Evolutionary conservation across 2,888 invertebrate species (phyloP), one percentile per base, ranked within the genome.

Genomic region (Drosophila heteroneura): DNA sequence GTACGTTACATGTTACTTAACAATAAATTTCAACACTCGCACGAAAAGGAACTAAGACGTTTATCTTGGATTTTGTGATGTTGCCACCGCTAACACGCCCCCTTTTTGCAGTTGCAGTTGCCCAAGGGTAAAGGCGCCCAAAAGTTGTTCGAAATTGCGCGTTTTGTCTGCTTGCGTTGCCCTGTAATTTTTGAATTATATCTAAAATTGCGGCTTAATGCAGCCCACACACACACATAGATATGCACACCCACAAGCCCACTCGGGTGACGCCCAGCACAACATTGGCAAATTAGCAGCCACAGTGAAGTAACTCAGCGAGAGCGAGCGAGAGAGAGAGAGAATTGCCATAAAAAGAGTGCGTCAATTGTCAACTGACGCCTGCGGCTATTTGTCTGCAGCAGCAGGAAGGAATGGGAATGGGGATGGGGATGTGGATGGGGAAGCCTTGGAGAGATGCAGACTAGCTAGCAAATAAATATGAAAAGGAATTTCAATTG

Each of bases 181-280:
- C 80, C 88, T 92, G 85, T 92, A 92, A 92, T 92, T 92, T 91
- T 88, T 84, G 85, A 84, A 89, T 92, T 91, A 92, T 80, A 80
- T 66, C 63, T 76, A 85, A 90, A 86, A 89, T 81, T 79, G 83
- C 76, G 65, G 70, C 76, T 71, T 66, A 82, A 76, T 32, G 70
- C 63, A 66, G 58, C 65, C 26, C 41, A 37, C 53, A 72, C 49
- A 54, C 57, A 60, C 68, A 62, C 59, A 66, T 67, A 61, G 57
- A 75, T 1, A 47, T 4, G 16, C 22, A 7, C 22, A 22, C 22
- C 22, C 49, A 47, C 51, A 51, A 41, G 69, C 73, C 60, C 54
- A 66, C 33, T 41, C 14, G 41, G 53, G 49, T 47, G 30, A 30
- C 65, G 58, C 64, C 63, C 53, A 52, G n/a, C 58, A 35, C 44